Evolutionary conservation across 2,113 vertebrate species (phyloP).

Genomic region (Orientallactaga bullata): DNA sequence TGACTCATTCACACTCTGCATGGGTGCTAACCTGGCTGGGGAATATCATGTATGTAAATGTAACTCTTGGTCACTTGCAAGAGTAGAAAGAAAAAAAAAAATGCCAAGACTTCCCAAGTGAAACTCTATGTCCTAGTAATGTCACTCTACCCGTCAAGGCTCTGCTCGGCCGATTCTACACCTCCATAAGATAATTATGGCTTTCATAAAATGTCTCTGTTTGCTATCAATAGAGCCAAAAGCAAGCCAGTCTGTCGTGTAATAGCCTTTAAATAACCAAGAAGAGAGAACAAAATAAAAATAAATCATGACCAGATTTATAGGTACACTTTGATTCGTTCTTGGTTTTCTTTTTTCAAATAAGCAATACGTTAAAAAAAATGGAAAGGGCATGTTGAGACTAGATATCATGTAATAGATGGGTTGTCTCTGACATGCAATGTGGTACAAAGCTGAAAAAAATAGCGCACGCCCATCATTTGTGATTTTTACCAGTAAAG

Average conservation of each 20-base stretch:
- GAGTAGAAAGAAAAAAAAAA: neutral
- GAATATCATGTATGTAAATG: neutral
- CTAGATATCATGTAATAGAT: conserved; percentile 51
- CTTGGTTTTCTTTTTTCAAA: conserved; percentile 55
- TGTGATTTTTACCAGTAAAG: neutral
- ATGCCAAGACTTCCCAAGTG: neutral
- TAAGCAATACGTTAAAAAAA: conserved; percentile 69
- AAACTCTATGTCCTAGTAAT: neutral
- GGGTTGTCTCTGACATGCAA: conserved; percentile 11
- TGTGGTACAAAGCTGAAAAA: neutral
- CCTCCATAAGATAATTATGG: conserved; percentile 51
- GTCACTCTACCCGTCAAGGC: neutral
- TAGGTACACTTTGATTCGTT: conserved; percentile 55
- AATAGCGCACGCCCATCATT: conserved; percentile 23
- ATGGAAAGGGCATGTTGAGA: conserved; percentile 63
- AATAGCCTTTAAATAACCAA: conserved; percentile 56
- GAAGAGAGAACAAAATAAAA: conserved; percentile 72
- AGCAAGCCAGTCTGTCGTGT: neutral
- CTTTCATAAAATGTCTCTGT: conserved; percentile 55
- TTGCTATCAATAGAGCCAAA: conserved; percentile 19
- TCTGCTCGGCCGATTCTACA: neutral
- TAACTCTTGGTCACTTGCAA: neutral
- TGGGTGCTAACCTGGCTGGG: accelerated
- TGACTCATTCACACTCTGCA: no score
- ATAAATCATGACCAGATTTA: conserved; percentile 66